Conservation (phyloP, 2,113 vertebrate genomes). For the Gila orcuttii region DNA sequence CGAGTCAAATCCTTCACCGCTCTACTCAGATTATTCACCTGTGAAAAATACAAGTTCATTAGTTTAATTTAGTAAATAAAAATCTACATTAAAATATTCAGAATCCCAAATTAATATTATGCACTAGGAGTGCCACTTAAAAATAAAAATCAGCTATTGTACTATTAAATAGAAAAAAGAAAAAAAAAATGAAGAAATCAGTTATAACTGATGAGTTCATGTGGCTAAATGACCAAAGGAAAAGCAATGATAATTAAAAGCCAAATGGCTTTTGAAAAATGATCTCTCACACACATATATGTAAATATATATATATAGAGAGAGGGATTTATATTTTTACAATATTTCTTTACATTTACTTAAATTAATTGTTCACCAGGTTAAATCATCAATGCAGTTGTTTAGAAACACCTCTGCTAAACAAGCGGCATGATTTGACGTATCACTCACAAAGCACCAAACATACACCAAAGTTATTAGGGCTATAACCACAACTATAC, state of each 20-base stretch:
- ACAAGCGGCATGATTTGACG: background rate
- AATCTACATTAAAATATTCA: background rate
- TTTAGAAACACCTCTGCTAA: background rate
- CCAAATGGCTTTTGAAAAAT: background rate
- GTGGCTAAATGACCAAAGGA: background rate
- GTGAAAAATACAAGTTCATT: conserved; percentile 26
- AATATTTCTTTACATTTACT: no score
- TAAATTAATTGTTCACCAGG: no score
- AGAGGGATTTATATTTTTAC: no score
- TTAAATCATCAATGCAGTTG: no score
- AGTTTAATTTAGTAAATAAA: background rate
- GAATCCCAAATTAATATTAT: background rate
- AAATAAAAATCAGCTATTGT: no score
- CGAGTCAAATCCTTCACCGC: conserved; percentile 75
- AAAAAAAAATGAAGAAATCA: background rate
- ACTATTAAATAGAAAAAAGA: background rate
- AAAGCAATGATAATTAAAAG: background rate
- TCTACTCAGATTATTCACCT: conserved; percentile 71
- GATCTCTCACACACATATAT: background rate
- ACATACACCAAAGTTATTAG: background rate
- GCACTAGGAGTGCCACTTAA: background rate
- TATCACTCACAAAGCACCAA: background rate
- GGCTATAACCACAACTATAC: background rate
- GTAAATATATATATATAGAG: background rate
- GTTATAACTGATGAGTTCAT: background rate